phyloP scores from a whole-genome alignment of 2,113 vertebrate genomes.

The Andinoacara biseriatus region DNA sequence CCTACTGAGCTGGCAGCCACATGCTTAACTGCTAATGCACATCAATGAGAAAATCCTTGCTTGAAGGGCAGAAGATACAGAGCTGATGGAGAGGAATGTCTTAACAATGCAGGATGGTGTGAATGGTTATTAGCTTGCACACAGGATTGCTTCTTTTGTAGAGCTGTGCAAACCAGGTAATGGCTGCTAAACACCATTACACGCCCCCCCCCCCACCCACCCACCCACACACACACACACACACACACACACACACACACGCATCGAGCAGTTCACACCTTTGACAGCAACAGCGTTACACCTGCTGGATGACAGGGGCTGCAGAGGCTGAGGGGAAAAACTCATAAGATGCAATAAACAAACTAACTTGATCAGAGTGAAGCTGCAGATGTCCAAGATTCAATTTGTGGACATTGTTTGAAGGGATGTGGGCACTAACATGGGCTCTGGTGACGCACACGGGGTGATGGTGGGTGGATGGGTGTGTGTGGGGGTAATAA shows the following conservation, averaged over 20 bases:
- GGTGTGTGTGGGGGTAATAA: neutral
- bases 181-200: neutral
- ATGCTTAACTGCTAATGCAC: slow-evolving; percentile 10
- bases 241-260: neutral
- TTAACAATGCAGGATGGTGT: neutral
- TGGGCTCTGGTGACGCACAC: neutral
- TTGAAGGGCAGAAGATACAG: slow-evolving; percentile 23
- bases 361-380: slow-evolving; percentile 44
- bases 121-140: neutral
- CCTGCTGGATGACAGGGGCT: slow-evolving; percentile 21
- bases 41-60: neutral
- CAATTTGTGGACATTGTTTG: slow-evolving; percentile 28
- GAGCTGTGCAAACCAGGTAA: neutral
- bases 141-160: neutral
- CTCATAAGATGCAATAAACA: slow-evolving; percentile 50
- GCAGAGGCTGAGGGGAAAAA: slow-evolving; percentile 2
- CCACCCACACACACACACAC: no score
- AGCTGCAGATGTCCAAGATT: slow-evolving; percentile 42
- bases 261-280: neutral
- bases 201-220: neutral
- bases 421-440: slow-evolving; percentile 19
- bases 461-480: neutral
- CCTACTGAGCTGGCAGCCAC: slow-evolving; percentile 28
- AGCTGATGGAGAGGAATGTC: neutral
- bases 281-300: slow-evolving; percentile 10